Conservation (phyloP, 2,888 invertebrate species). For the Halocaridina rubra region DNA sequence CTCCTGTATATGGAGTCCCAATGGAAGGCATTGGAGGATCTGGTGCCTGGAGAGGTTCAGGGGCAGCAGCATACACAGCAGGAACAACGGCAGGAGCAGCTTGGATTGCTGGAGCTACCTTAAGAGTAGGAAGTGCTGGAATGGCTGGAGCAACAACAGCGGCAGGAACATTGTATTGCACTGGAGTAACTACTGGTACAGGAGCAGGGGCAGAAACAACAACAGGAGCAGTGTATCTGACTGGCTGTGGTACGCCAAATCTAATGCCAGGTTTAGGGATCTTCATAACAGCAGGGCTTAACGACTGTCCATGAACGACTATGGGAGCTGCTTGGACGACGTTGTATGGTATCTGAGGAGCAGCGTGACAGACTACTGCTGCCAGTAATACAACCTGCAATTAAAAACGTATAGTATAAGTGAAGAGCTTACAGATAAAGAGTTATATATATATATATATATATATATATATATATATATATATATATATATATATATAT, state of each 20-base stretch:
- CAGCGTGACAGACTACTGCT: background rate
- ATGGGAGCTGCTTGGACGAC: background rate
- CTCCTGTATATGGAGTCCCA: background rate
- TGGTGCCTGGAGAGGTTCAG: background rate
- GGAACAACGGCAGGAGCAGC: no score
- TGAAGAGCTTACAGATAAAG: background rate
- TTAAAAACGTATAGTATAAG: background rate
- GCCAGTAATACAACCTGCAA: background rate
- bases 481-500: background rate
- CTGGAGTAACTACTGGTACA: background rate
- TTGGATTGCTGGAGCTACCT: no score
- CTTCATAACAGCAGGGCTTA: background rate
- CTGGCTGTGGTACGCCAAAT: background rate
- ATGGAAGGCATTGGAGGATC: constrained; percentile 20
- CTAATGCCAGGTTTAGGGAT: background rate
- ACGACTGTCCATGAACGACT: background rate
- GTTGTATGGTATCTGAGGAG: background rate
- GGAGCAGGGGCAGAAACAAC: background rate
- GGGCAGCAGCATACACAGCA: background rate
- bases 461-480: background rate
- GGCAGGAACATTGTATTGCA: background rate
- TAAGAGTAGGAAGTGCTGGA: no score
- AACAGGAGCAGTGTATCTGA: background rate
- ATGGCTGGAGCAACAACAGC: background rate
- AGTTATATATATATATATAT: background rate